phyloP scores from a whole-genome alignment of 2,888 invertebrate genomes.

The Microctonus brassicae region DNA sequence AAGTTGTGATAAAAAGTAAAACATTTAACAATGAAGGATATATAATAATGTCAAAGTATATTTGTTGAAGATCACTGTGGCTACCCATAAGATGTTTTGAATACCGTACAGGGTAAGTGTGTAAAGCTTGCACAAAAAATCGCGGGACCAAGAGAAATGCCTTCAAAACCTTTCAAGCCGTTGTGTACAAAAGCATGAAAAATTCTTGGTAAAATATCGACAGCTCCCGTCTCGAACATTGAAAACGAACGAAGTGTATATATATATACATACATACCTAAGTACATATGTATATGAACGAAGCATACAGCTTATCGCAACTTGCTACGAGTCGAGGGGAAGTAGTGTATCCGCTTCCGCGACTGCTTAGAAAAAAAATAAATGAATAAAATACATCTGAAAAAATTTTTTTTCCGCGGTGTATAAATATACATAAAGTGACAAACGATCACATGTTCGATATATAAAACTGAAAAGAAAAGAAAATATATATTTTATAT shows the following conservation, averaged over 20 bases:
- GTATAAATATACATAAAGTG: not conserved
- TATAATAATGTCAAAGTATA: constrained; percentile 11
- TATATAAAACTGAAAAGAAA: too few species aligned
- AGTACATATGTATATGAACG: not conserved
- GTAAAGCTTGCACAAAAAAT: constrained; percentile 26
- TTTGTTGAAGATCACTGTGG: constrained; percentile 18
- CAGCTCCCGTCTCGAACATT: constrained; percentile 38
- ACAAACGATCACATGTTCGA: constrained; percentile 12
- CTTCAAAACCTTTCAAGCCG: constrained; percentile 39
- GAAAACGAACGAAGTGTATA: constrained; percentile 13
- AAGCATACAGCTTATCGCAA: constrained; percentile 34
- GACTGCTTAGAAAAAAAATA: constrained; percentile 23
- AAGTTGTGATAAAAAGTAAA: not conserved
- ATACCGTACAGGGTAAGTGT: constrained; percentile 1
- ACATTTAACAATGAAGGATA: not conserved
- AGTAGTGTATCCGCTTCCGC: constrained; percentile 37
- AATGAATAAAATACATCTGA: not conserved
- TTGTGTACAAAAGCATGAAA: constrained; percentile 44
- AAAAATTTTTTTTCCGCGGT: not conserved
- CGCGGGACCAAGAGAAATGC: constrained; percentile 20
- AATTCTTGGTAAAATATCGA: constrained; percentile 46
- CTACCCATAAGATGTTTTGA: constrained; percentile 24
- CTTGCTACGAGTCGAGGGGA: constrained; percentile 24
- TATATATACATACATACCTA: not conserved
- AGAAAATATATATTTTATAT: too few species aligned